Conservation (phyloP, 2,888 invertebrate species). For the Aleiodes leptofemur region DNA sequence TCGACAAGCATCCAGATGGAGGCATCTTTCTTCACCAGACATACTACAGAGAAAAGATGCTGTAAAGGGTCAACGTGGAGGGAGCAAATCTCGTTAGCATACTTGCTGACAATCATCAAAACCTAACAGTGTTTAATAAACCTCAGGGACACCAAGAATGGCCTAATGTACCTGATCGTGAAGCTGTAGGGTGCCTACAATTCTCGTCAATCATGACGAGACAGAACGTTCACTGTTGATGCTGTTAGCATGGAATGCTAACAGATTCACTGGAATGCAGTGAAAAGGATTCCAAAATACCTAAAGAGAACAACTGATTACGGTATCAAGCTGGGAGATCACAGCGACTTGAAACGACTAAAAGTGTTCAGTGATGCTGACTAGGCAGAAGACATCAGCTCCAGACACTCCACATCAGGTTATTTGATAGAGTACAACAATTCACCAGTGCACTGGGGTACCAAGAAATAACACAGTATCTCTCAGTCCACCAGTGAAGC, state of each 20-base stretch:
- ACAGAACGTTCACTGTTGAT: constrained; percentile 45
- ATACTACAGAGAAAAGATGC: constrained; percentile 43
- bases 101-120: constrained; percentile 48
- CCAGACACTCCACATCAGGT: constrained; percentile 54
- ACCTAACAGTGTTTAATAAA: constrained; percentile 19
- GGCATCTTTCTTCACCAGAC: constrained; percentile 48
- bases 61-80: constrained; percentile 48
- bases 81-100: constrained; percentile 44
- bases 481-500: no score
- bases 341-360: neutral
- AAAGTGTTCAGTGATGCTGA: constrained; percentile 50
- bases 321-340: constrained; percentile 35
- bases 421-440: constrained; percentile 44
- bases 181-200: constrained; percentile 50
- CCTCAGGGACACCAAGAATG: neutral
- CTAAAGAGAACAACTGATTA: constrained; percentile 42
- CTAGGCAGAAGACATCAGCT: constrained; percentile 47
- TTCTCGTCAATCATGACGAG: constrained; percentile 47
- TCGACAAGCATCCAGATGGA: constrained; percentile 36
- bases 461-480: constrained; percentile 49
- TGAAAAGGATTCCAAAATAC: constrained; percentile 51
- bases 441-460: constrained; percentile 50
- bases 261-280: constrained; percentile 49
- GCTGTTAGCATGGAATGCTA: constrained; percentile 40
- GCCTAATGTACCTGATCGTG: constrained; percentile 44